These are phyloP conservation scores for Eucriotettix oculatus DNA, from an alignment of 2,888 invertebrate genomes.

Conservation along the genomic window DNA sequence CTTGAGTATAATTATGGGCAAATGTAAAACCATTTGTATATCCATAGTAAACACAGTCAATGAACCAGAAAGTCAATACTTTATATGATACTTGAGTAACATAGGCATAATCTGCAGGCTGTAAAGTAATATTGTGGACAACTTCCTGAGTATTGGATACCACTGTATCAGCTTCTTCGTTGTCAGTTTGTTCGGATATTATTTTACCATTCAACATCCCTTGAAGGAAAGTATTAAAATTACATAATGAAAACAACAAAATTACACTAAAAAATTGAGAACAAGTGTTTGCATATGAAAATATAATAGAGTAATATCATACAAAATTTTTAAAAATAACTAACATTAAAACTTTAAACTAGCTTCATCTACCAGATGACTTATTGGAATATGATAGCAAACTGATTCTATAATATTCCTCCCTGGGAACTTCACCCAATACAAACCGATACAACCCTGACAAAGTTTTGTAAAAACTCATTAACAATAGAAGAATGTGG, in stretches of 20 bases:
- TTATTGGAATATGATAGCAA: no score
- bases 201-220: slow-evolving; percentile 47
- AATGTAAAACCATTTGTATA: slow-evolving; percentile 42
- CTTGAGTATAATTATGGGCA: slow-evolving; percentile 43
- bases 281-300: slow-evolving; percentile 1
- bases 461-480: no score
- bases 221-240: not conserved
- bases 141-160: slow-evolving; percentile 45
- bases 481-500: no score
- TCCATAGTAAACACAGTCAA: slow-evolving; percentile 56
- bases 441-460: no score
- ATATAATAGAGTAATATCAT: no score
- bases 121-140: slow-evolving; percentile 38
- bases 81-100: slow-evolving; percentile 34
- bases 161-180: slow-evolving; percentile 35
- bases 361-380: no score
- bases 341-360: no score
- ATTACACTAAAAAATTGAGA: not conserved
- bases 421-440: no score
- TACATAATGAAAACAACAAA: not conserved
- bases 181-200: slow-evolving; percentile 42
- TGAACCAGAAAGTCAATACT: slow-evolving; percentile 58
- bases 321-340: no score
- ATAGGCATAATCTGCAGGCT: slow-evolving; percentile 41
- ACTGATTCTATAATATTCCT: no score